Conservation (phyloP, 1,140 invertebrate species). For the Cotesia vestalis region DNA sequence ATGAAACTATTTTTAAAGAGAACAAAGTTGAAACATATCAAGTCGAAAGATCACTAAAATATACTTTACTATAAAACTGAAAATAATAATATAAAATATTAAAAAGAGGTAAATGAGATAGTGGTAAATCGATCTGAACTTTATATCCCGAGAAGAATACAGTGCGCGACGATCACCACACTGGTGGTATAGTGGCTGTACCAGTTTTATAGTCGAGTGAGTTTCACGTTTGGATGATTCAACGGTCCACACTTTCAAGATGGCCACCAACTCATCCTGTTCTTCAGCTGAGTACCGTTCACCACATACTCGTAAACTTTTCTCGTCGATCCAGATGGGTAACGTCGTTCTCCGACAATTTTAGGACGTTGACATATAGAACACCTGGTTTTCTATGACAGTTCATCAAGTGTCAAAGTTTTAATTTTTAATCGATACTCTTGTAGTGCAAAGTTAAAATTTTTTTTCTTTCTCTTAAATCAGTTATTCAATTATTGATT, state of each 20-base stretch:
- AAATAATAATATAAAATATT: slow-evolving; percentile 4
- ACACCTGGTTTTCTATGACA: too few species aligned
- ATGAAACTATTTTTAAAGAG: too few species aligned
- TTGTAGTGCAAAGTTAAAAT: too few species aligned
- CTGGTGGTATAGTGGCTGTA: neutral
- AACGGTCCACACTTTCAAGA: slow-evolving; percentile 25
- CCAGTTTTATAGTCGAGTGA: slow-evolving; percentile 25
- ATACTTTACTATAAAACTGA: neutral
- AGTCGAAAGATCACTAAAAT: too few species aligned
- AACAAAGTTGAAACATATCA: too few species aligned
- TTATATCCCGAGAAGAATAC: slow-evolving; percentile 4
- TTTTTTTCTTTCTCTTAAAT: too few species aligned
- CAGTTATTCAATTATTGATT: too few species aligned
- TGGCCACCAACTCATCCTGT: slow-evolving; percentile 25
- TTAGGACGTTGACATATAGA: neutral
- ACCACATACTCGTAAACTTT: slow-evolving; percentile 21
- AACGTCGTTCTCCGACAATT: neutral
- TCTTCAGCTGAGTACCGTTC: slow-evolving; percentile 9
- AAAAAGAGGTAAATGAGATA: neutral
- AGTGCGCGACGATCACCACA: slow-evolving; percentile 18
- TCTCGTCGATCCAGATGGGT: neutral
- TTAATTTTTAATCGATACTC: too few species aligned
- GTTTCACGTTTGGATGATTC: slow-evolving; percentile 24
- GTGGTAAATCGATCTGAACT: slow-evolving; percentile 12
- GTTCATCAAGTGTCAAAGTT: too few species aligned